A percentile compares a stretch with the other conserved stretches of the same genome.
These are phyloP conservation scores for Paedocypris sp. DNA, from an alignment of 2,113 vertebrate species.

Conservation along the genomic window DNA sequence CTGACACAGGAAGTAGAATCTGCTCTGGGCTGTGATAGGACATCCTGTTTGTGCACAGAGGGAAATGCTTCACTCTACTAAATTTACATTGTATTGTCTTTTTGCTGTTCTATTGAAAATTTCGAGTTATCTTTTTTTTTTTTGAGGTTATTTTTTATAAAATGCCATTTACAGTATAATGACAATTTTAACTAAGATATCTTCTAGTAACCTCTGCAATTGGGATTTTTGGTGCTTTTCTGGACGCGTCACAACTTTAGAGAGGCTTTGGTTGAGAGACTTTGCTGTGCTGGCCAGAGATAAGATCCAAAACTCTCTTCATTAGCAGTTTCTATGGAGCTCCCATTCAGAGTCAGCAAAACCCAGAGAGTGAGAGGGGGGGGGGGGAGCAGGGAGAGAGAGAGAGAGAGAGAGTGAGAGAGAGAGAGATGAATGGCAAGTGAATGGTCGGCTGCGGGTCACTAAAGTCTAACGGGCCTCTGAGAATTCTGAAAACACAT, in stretches of 20 bases:
- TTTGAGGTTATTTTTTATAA: neutral
- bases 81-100: constrained; percentile 25
- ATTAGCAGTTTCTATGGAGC: constrained; percentile 46
- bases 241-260: neutral
- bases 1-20: constrained; percentile 33
- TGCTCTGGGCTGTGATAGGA: constrained; percentile 21
- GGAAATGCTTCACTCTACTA: constrained; percentile 30
- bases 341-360: constrained; percentile 35
- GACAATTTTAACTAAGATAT: too few species aligned
- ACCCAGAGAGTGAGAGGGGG: constrained; percentile 17
- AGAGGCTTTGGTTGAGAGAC: constrained; percentile 5
- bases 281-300: constrained; percentile 33
- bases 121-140: too few species aligned
- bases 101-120: too few species aligned
- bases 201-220: neutral
- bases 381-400: too few species aligned
- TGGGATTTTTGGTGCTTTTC: neutral
- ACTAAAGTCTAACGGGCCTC: constrained; percentile 3
- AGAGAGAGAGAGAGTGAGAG: constrained; percentile 11
- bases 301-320: constrained; percentile 39
- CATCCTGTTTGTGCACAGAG: constrained; percentile 29
- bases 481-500: neutral
- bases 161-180: too few species aligned
- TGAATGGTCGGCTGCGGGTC: neutral
- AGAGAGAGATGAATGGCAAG: constrained; percentile 1